Evolutionary conservation across 1,140 invertebrate genomes (phyloP), one percentile per base, ranked within the genome.

Genomic region (Branchinecta lynchi): DNA sequence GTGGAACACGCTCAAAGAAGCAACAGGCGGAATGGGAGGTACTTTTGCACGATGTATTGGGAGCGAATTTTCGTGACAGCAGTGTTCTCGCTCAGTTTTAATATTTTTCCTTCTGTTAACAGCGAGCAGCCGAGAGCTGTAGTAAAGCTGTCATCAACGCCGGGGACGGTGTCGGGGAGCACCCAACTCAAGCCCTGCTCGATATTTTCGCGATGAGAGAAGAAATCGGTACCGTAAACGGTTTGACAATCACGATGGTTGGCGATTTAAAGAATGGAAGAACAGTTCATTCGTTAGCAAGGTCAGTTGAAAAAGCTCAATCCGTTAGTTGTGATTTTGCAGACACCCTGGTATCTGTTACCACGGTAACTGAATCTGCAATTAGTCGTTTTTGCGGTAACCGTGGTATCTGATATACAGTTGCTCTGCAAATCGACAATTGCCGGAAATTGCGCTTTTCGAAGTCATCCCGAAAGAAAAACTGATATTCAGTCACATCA

Each of bases 161-260:
- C 43, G 97, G 97, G 15, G 96, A 99, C 81, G 97, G 97, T 43
- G 84, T 92, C 7, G 97, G 97, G 0, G 95, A 99, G 80, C 97
- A 99, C 81, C 97, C 97, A 0, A 98, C 94, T 0, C 97, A 99
- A 81, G 96, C 97, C 0, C 79, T 99, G 15, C 80, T 99, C 1
- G 97, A 99, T 79, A 86, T 99, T 8, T 99, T 97, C 76, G 98
- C 96, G 17, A 99, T 99, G 74, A 83, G 96, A 76, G 93, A 98
- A 80, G 96, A 99, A 82, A 95, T 99, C 73, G 96, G 96, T 72
- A 99, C 96, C 0, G 94, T 99, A 0, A 98, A 99, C 77, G 90
- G 90, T 0, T 81, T 98, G 3, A 96, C 90, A 0, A 90, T 93
- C 67, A 93, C 90, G 7, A 88, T 93, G 86, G 84, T 98, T 66